A percentile compares a stretch with the other conserved stretches of the same genome.
These are phyloP conservation scores for Oophaga sylvatica DNA, from an alignment of 2,797 vertebrate genomes.

Conservation along the genomic window DNA sequence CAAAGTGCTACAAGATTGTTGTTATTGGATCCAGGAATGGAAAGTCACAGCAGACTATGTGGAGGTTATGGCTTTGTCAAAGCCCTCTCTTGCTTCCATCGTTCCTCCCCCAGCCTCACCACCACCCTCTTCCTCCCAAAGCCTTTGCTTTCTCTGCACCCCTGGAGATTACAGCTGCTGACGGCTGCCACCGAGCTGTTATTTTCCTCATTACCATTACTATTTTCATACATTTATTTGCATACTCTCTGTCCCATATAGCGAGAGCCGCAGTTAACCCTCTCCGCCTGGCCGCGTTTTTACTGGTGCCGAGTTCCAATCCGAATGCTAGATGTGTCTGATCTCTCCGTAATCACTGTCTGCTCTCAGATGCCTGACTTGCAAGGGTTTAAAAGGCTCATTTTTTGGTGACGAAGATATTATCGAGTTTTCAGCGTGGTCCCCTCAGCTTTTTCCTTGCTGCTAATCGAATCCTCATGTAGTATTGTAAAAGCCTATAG, in stretches of 20 bases:
- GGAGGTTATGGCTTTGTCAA: conserved; percentile 58
- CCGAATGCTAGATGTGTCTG: no score
- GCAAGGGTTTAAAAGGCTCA: conserved; percentile 15
- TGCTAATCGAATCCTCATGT: conserved; percentile 55
- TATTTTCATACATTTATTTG: conserved; percentile 53
- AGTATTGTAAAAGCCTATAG: conserved; percentile 24
- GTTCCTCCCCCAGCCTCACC: conserved; percentile 40
- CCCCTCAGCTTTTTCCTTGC: conserved; percentile 42
- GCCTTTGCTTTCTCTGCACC: conserved; percentile 46
- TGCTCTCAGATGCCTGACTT: not conserved
- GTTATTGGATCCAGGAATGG: conserved; percentile 56
- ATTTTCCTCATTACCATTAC: conserved; percentile 57
- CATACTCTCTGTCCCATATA: conserved; percentile 30
- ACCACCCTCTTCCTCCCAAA: conserved; percentile 52
- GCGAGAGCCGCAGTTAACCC: conserved; percentile 35
- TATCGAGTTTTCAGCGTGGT: conserved; percentile 36
- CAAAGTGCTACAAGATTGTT: conserved; percentile 56
- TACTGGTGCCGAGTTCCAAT: not conserved
- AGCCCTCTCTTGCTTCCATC: conserved; percentile 48
- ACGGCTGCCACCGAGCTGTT: conserved; percentile 31
- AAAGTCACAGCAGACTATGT: conserved; percentile 59
- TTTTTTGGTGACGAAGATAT: conserved; percentile 1
- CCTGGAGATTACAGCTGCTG: conserved; percentile 59
- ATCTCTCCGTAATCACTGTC: not conserved
- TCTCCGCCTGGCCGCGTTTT: not conserved